Conservation (phyloP, 2,797 vertebrate species). For the Sternotherus odoratus region DNA sequence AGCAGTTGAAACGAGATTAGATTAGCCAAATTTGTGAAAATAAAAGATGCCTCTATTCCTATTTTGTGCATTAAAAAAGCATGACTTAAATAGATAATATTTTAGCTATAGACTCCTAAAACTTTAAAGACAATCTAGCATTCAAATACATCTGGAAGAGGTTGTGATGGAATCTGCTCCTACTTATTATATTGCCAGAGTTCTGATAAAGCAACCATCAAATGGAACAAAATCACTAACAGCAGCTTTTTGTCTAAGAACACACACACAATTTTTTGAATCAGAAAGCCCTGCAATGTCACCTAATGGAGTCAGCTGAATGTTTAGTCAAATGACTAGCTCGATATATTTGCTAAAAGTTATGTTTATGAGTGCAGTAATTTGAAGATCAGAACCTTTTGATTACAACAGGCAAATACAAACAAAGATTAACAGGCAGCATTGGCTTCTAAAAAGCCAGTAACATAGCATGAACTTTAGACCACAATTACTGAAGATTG, state of each 20-base stretch:
- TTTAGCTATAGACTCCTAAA: conserved; percentile 47
- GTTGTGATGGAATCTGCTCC: conserved; percentile 22
- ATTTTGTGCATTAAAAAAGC: background rate
- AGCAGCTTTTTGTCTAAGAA: conserved; percentile 52
- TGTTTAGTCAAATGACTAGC: conserved; percentile 53
- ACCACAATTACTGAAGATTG: conserved; percentile 63
- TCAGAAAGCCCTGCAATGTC: conserved; percentile 56
- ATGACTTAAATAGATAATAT: conserved; percentile 45
- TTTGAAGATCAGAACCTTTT: conserved; percentile 63
- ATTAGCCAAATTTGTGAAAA: conserved; percentile 52
- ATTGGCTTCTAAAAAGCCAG: conserved; percentile 54
- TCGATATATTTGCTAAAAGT: conserved; percentile 50
- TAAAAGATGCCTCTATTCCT: conserved; percentile 61
- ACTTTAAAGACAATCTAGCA: conserved; percentile 50
- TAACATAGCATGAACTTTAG: conserved; percentile 35
- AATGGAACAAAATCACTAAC: background rate
- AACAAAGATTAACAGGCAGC: conserved; percentile 66
- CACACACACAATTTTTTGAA: background rate
- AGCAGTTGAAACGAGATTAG: conserved; percentile 63
- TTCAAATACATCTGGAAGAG: conserved; percentile 56
- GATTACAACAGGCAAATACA: conserved; percentile 64
- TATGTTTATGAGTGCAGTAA: conserved; percentile 52
- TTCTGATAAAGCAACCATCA: background rate
- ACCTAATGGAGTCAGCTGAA: background rate
- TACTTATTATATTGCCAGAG: background rate